Conservation (phyloP, 2,113 vertebrate species). For the Prionailurus bengalensis region DNA sequence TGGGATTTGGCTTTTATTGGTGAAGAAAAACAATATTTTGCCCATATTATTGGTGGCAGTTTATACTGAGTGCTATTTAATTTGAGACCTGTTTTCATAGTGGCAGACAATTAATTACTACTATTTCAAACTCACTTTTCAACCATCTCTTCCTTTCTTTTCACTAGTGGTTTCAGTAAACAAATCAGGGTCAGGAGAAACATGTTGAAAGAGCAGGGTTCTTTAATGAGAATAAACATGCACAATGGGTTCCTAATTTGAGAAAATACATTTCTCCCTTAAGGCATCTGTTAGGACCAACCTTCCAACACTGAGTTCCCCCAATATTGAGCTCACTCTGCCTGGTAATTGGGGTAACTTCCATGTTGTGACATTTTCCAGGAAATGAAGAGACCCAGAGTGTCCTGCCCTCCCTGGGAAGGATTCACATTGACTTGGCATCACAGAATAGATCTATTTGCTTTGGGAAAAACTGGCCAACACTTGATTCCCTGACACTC, state of each 20-base stretch:
- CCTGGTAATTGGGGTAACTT: not conserved
- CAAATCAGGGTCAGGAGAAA: not conserved
- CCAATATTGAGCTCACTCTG: not conserved
- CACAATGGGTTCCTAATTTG: not conserved
- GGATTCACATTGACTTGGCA: not conserved
- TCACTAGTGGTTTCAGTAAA: conserved; percentile 43
- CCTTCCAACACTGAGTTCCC: not conserved
- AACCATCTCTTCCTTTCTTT: conserved; percentile 40
- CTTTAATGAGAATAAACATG: conserved; percentile 25
- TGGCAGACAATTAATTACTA: not conserved
- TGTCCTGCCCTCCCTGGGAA: not conserved
- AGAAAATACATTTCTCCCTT: not conserved
- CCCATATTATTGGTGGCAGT: not conserved
- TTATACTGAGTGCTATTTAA: not conserved
- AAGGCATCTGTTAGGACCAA: not conserved
- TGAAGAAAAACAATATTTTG: conserved; percentile 50
- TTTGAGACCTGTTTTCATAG: not conserved
- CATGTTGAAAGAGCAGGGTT: not conserved
- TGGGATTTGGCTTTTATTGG: not conserved
- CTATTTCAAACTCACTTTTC: conserved; percentile 4
- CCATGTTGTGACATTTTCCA: not conserved
- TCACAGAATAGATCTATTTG: not conserved
- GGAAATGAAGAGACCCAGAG: not conserved
- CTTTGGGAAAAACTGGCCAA: not conserved
- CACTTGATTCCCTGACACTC: not conserved